Conservation (phyloP, 2,113 vertebrate genomes). For the Phaethon lepturus region DNA sequence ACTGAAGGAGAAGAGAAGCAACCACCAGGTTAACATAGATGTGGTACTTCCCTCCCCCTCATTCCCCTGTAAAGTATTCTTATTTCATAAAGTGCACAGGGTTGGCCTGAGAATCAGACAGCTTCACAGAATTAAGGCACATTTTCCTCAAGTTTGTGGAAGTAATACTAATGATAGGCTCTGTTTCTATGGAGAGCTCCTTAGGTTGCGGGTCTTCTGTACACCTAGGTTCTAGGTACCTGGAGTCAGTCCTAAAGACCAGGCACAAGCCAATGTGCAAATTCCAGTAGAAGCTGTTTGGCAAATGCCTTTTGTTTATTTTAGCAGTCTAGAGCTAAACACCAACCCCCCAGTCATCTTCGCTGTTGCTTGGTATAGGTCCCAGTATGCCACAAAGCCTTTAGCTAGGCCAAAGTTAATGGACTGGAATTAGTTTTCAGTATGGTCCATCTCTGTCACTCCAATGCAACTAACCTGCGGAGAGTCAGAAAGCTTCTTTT, state of each 20-base stretch:
- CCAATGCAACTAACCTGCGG: constrained; percentile 19
- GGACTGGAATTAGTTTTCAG: constrained; percentile 54
- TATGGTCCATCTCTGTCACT: constrained; percentile 37
- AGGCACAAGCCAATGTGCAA: constrained; percentile 26
- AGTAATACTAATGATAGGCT: background rate
- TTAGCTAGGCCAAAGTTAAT: constrained; percentile 81
- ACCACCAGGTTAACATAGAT: constrained; percentile 14
- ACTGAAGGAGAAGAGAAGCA: constrained; percentile 55
- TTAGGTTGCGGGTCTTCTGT: background rate
- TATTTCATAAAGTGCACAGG: constrained; percentile 3
- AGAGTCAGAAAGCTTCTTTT: constrained; percentile 57
- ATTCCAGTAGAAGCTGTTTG: constrained; percentile 1
- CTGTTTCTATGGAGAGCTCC: background rate
- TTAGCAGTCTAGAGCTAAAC: constrained; percentile 12
- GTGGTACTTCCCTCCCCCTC: constrained; percentile 30
- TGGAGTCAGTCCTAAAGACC: background rate
- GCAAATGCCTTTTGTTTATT: constrained; percentile 14
- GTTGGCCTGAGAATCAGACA: background rate
- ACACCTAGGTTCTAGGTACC: background rate
- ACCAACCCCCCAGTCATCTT: background rate
- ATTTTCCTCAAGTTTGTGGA: background rate
- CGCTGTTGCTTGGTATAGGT: constrained; percentile 59
- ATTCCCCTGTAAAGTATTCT: constrained; percentile 44
- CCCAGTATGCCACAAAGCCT: constrained; percentile 57
- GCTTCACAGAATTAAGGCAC: background rate